Conservation (phyloP, 2,888 invertebrate genomes). For the Spatulosminthurus flaviceps region DNA sequence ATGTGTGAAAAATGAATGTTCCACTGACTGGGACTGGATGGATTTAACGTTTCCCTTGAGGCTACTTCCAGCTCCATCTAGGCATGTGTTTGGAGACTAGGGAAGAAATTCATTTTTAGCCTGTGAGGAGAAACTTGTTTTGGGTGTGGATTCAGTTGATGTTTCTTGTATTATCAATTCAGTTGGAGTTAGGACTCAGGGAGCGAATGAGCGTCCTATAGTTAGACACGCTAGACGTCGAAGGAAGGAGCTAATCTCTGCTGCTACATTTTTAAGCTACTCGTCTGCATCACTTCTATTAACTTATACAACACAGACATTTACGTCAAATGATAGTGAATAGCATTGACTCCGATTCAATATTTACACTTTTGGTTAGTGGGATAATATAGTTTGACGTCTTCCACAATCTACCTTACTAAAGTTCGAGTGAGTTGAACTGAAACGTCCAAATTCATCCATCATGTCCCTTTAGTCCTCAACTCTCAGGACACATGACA, state of each 20-base stretch:
- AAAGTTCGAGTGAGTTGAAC: background rate
- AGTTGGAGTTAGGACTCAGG: background rate
- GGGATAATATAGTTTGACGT: background rate
- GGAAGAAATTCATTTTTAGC: background rate
- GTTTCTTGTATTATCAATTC: background rate
- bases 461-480: background rate
- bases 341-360: background rate
- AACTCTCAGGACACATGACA: conserved; percentile 18
- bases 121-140: conserved; percentile 29
- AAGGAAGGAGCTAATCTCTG: background rate
- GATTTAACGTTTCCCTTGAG: background rate
- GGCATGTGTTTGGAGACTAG: background rate
- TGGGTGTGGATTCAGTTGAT: conserved; percentile 33
- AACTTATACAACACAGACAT: conserved; percentile 3
- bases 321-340: background rate
- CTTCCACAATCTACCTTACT: background rate
- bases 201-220: conserved; percentile 23
- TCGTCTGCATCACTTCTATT: background rate
- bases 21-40: background rate
- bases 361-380: conserved; percentile 11
- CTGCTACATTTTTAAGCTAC: background rate
- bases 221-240: background rate
- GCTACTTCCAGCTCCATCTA: background rate
- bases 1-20: background rate
- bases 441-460: background rate